Evolutionary conservation across 2,888 invertebrate genomes (phyloP).

Genomic region (Malacosoma neustria): DNA sequence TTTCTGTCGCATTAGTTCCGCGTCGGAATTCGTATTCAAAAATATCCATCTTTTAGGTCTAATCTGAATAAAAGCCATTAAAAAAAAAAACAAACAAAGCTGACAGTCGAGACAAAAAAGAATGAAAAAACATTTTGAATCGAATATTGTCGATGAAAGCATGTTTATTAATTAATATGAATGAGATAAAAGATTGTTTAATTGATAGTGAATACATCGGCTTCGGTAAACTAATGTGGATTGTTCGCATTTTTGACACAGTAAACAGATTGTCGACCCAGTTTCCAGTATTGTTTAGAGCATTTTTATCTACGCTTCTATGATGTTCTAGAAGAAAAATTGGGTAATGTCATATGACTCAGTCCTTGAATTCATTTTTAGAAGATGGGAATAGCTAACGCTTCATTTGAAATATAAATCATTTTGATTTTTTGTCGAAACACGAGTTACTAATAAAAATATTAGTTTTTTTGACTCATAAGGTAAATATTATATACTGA

Average conservation of each 20-base stretch:
- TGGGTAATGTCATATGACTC: neutral
- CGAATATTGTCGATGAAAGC: neutral
- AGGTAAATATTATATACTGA: too few relatives aligned
- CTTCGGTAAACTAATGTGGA: slow-evolving; percentile 14
- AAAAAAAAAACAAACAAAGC: neutral
- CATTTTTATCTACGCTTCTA: slow-evolving; percentile 46
- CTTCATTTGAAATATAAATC: too few relatives aligned
- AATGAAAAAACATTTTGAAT: neutral
- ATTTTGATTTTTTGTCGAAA: too few relatives aligned
- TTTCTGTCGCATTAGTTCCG: too few relatives aligned
- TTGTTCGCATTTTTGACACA: slow-evolving; percentile 52
- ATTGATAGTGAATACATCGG: slow-evolving; percentile 1
- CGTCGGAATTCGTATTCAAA: too few relatives aligned
- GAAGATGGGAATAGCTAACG: too few relatives aligned
- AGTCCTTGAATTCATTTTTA: neutral
- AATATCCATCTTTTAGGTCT: too few relatives aligned
- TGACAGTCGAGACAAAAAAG: neutral
- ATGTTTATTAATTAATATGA: neutral
- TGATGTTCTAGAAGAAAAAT: neutral
- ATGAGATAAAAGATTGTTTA: neutral
- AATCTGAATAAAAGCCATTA: too few relatives aligned
- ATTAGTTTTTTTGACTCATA: too few relatives aligned
- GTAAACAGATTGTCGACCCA: slow-evolving; percentile 65
- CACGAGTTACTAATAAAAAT: too few relatives aligned
- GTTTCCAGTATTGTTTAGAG: slow-evolving; percentile 60